These are phyloP conservation scores for Nanorana parkeri DNA, from an alignment of 2,113 vertebrate species.

Conservation along the genomic window DNA sequence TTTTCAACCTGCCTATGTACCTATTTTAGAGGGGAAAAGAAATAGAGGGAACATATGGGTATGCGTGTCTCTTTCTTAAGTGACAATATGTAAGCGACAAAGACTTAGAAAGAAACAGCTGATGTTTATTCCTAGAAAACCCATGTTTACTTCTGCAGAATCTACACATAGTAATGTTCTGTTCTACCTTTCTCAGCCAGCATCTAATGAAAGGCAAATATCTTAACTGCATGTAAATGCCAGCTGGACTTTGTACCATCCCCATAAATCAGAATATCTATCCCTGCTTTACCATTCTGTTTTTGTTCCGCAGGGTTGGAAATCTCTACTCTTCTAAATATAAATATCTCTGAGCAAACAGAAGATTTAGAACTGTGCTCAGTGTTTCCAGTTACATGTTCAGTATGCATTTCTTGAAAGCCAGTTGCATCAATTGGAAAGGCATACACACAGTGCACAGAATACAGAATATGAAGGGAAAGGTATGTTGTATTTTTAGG, in stretches of 20 bases:
- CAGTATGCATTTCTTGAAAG: conserved; percentile 14
- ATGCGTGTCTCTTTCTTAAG: no score
- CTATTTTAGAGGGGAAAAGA: no score
- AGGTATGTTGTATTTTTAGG: not conserved
- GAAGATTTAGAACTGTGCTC: conserved; percentile 10
- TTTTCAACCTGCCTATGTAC: no score
- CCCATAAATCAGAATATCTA: conserved; percentile 12
- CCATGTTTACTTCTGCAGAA: not conserved
- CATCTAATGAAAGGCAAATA: conserved; percentile 23
- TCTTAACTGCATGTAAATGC: not conserved
- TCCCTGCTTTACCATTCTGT: conserved; percentile 5
- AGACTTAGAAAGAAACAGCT: no score
- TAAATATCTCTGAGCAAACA: conserved; percentile 24
- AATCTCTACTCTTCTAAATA: conserved; percentile 25
- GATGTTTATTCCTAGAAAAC: no score
- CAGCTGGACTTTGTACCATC: not conserved
- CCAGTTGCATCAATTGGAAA: not conserved
- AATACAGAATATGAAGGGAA: no score
- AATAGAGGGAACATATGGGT: no score
- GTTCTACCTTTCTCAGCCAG: not conserved
- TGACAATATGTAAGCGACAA: no score
- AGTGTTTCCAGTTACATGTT: not conserved
- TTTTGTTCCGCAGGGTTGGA: conserved; percentile 14
- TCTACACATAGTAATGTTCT: not conserved
- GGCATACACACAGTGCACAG: not conserved